Percentiles rank a stretch among this genome's conserved stretches.
phyloP scores from a whole-genome alignment of 2,888 invertebrate species.

The Stenurella melanura region DNA sequence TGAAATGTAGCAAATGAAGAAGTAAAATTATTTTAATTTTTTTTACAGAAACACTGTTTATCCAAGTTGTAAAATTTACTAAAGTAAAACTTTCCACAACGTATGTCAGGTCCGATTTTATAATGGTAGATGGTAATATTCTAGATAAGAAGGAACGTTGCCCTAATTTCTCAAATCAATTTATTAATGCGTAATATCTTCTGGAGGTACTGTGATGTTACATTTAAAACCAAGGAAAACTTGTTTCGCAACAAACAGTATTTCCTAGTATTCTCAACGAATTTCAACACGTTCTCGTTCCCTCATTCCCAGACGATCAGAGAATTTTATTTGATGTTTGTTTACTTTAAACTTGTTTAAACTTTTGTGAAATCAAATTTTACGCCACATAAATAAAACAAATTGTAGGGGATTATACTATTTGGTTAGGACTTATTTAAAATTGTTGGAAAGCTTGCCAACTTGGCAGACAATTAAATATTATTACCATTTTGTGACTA shows the following conservation, averaged over 20 bases:
- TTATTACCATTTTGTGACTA: constrained; percentile 5
- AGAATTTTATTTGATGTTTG: constrained; percentile 18
- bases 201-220: neutral
- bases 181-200: neutral
- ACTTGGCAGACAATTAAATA: constrained; percentile 15
- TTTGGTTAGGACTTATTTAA: constrained; percentile 5
- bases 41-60: no score
- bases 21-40: no score
- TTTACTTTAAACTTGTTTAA: neutral
- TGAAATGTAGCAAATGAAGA: no score
- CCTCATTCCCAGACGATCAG: neutral
- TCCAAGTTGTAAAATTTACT: no score
- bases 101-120: no score
- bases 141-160: no score
- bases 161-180: neutral
- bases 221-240: neutral
- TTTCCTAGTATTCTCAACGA: neutral
- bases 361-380: constrained; percentile 16
- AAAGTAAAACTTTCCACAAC: no score
- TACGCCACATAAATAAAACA: constrained; percentile 19
- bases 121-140: no score
- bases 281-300: constrained; percentile 1
- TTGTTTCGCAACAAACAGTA: neutral
- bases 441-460: constrained; percentile 14
- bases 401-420: constrained; percentile 1